Percentiles rank a stretch among this genome's conserved stretches.
Evolutionary conservation across 1,140 invertebrate species (phyloP).

Genomic region (Daktulosphaira vitifoliae): DNA sequence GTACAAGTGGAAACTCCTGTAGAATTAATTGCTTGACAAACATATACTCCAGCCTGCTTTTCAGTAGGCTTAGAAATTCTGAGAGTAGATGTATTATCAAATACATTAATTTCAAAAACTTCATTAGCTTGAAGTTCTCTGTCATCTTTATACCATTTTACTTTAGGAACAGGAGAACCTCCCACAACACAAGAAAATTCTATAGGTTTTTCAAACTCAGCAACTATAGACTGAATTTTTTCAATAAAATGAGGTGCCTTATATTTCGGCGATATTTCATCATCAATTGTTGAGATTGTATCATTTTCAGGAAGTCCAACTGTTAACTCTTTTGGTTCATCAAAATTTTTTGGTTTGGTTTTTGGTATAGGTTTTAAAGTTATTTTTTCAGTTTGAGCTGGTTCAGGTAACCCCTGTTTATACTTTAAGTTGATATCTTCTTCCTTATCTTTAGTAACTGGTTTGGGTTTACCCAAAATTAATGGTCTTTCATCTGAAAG

Average conservation of each 20-base stretch:
- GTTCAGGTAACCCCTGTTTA: conserved; percentile 42
- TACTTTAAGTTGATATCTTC: conserved; percentile 45
- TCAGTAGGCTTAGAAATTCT: conserved; percentile 55
- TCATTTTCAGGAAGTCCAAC: conserved; percentile 40
- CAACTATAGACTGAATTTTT: conserved; percentile 57
- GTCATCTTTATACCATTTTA: conserved; percentile 71
- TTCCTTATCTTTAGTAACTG: conserved; percentile 41
- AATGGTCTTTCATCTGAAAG: conserved; percentile 45
- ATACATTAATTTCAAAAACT: conserved; percentile 52
- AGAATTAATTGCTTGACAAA: conserved; percentile 64
- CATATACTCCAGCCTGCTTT: conserved; percentile 68
- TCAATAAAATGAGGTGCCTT: conserved; percentile 59
- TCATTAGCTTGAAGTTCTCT: conserved; percentile 54
- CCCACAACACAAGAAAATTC: conserved; percentile 58
- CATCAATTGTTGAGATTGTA: conserved; percentile 39
- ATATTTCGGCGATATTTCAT: conserved; percentile 37
- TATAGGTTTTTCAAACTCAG: conserved; percentile 52
- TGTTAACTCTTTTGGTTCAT: conserved; percentile 42
- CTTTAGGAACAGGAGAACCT: conserved; percentile 57
- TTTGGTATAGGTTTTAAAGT: conserved; percentile 36
- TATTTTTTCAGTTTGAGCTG: conserved; percentile 39
- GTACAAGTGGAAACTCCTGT: conserved; percentile 70
- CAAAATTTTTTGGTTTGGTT: conserved; percentile 35
- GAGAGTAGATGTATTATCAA: conserved; percentile 55
- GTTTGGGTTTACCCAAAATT: conserved; percentile 42